Conservation (phyloP, 2,113 vertebrate genomes). For the Rhodinocichla rosea region DNA sequence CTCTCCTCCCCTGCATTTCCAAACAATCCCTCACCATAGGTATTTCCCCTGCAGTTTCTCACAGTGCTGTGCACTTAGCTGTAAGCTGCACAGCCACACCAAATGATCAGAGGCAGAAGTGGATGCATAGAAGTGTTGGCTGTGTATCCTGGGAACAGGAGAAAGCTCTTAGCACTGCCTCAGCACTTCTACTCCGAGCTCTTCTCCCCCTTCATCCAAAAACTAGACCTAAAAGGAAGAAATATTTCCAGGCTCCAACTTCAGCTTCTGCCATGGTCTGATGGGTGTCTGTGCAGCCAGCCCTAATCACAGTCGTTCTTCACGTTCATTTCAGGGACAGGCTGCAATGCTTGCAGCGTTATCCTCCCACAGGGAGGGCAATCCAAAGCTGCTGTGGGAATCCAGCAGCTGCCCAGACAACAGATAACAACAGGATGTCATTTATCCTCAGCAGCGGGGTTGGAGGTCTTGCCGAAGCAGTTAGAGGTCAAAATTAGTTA, state of each 20-base stretch:
- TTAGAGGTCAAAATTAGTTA: conserved; percentile 12
- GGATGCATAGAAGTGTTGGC: background rate
- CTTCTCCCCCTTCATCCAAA: background rate
- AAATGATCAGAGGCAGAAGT: background rate
- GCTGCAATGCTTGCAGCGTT: background rate
- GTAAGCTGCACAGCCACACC: background rate
- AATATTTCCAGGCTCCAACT: background rate
- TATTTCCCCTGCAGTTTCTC: background rate
- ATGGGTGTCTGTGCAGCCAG: background rate
- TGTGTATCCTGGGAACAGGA: background rate
- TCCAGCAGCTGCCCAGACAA: background rate
- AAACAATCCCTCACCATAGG: background rate
- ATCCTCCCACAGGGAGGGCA: background rate
- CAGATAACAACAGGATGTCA: conserved; percentile 41
- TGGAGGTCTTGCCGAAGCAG: background rate
- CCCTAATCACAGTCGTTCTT: background rate
- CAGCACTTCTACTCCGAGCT: background rate
- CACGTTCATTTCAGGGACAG: background rate
- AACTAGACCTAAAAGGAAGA: background rate
- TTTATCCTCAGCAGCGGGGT: background rate
- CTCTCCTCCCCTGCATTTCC: background rate
- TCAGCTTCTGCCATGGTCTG: background rate
- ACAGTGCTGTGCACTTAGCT: rapidly evolving
- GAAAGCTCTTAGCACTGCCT: background rate
- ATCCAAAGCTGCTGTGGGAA: background rate